A percentile compares a stretch with the other conserved stretches of the same genome.
Evolutionary conservation across 2,888 invertebrate species (phyloP).

Genomic region (Parascotia fuliginaria): DNA sequence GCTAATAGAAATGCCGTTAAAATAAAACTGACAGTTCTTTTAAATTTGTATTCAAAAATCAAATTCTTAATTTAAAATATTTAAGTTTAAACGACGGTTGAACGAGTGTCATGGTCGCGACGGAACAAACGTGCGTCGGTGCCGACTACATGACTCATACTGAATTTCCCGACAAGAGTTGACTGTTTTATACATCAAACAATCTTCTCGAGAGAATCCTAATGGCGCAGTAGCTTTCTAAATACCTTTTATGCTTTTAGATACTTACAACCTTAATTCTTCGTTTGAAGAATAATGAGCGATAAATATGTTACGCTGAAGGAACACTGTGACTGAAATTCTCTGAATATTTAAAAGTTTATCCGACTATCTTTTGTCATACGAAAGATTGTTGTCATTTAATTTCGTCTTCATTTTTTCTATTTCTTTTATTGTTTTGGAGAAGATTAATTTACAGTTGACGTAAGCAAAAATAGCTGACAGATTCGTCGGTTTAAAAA

Average conservation of each 20-base stretch:
- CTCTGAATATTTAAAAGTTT: constrained; percentile 1
- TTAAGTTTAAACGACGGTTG: constrained; percentile 14
- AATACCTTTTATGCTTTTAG: constrained; percentile 1
- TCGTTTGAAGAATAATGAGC: background rate
- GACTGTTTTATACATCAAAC: constrained; percentile 26
- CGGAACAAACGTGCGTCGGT: constrained; percentile 40
- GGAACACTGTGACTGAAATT: background rate
- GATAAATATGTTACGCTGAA: background rate
- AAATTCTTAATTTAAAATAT: constrained; percentile 8
- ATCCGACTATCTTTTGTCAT: background rate
- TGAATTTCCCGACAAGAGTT: constrained; percentile 30
- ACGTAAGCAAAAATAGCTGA: no score
- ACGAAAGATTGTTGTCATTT: no score
- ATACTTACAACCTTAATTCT: background rate
- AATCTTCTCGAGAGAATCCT: constrained; percentile 11
- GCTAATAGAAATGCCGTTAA: constrained; percentile 7
- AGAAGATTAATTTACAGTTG: no score
- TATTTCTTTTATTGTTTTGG: no score
- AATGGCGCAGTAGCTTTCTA: constrained; percentile 3
- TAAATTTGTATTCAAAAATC: background rate
- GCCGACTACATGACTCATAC: constrained; percentile 51
- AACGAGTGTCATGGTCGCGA: constrained; percentile 22
- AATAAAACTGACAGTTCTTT: background rate
- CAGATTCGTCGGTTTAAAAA: no score
- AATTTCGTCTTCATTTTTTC: no score